A percentile compares a stretch with the other conserved stretches of the same genome.
Conservation (phyloP, 2,888 invertebrate genomes). For the Oligia strigilis region DNA sequence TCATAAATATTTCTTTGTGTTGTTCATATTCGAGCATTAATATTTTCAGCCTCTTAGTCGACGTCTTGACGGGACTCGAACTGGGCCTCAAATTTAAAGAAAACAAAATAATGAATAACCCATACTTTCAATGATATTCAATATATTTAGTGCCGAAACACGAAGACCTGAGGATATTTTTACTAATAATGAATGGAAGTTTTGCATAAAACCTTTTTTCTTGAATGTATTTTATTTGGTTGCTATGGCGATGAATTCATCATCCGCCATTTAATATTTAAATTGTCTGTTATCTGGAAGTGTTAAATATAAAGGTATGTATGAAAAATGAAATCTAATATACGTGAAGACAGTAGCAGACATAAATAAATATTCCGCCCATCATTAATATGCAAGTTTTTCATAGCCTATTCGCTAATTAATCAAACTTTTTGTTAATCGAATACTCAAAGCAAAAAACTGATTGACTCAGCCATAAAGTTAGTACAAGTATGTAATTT, state of each 20-base stretch:
- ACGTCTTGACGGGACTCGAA: background rate
- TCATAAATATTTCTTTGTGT: background rate
- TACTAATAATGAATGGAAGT: background rate
- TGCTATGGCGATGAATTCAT: conserved; percentile 10
- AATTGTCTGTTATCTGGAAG: background rate
- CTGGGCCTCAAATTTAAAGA: background rate
- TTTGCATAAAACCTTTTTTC: background rate
- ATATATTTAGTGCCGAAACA: background rate
- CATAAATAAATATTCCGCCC: background rate
- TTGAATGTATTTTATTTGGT: conserved; percentile 2
- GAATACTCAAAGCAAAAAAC: conserved; percentile 11
- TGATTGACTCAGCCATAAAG: conserved; percentile 17
- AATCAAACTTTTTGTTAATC: conserved; percentile 17
- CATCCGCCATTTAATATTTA: background rate
- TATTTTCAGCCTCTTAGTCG: background rate
- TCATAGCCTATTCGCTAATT: conserved; percentile 11
- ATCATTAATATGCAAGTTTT: conserved; percentile 12
- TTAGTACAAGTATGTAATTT: conserved; percentile 12
- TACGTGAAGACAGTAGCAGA: background rate
- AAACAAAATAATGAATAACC: background rate
- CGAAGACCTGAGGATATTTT: background rate
- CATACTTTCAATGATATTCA: background rate
- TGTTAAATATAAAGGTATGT: background rate
- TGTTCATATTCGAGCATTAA: background rate
- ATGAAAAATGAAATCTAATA: background rate